Evolutionary conservation across 2,888 invertebrate genomes (phyloP).

Genomic region (Conchocele bisecta): DNA sequence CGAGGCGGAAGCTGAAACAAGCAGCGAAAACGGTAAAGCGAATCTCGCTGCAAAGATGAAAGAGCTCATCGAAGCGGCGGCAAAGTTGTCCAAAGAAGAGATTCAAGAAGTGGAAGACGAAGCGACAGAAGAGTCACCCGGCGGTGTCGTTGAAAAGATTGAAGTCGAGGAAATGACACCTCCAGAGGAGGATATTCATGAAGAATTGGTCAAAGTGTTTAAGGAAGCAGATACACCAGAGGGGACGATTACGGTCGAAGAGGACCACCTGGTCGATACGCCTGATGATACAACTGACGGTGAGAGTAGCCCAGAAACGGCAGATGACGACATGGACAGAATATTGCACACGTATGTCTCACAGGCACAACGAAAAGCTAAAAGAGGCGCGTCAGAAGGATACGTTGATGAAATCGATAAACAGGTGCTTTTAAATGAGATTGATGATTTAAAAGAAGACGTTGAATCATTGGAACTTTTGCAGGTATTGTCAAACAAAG

Average conservation of each 20-base stretch:
- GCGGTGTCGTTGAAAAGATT: too few species aligned
- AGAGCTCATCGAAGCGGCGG: slow-evolving; percentile 19
- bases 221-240: not conserved
- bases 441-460: slow-evolving; percentile 48
- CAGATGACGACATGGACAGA: not conserved
- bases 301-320: not conserved
- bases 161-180: slow-evolving; percentile 6
- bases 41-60: slow-evolving; percentile 10
- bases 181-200: slow-evolving; percentile 10
- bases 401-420: not conserved
- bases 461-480: slow-evolving; percentile 40
- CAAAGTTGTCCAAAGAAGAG: slow-evolving; percentile 5
- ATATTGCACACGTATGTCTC: too few species aligned
- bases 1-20: not conserved
- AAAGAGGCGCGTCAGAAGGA: not conserved
- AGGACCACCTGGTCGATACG: not conserved
- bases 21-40: not conserved
- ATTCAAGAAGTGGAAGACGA: not conserved
- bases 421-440: slow-evolving; percentile 47
- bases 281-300: not conserved
- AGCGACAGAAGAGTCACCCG: not conserved
- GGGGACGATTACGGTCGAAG: not conserved
- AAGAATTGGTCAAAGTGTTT: slow-evolving; percentile 22
- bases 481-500: slow-evolving; percentile 65
- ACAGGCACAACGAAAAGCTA: too few species aligned